Base-by-base conservation (phyloP, 2,888 invertebrate species). In the Amphipyra tragopoginis region DNA sequence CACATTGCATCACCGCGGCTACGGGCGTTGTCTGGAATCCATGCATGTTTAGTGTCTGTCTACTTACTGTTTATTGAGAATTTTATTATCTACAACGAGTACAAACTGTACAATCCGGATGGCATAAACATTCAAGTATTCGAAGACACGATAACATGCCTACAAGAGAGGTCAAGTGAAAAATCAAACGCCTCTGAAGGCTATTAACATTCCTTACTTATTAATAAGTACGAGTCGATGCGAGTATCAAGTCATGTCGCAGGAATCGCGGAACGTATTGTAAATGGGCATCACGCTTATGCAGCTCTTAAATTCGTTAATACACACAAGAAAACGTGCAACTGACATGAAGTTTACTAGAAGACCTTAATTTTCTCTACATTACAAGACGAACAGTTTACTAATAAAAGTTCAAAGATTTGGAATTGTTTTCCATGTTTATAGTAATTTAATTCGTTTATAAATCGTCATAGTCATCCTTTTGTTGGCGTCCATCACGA, bases 151-250 rank as follows among this genome's bases (percentile, higher is more conserved):
- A 79, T 82, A 82, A 79, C 76, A 80, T 70, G 75, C 79, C 77
- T 80, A 67, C 73, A 81, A 71, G 72, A 81, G 82, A 88, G 87
- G 86, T 87, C 85, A 86, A 85, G 81, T 82, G 79, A 87, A 89
- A 88, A 87, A 86, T 82, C 81, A 81, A 84, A 86, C 83, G 79
- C 83, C 81, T 85, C 73, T 70, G 80, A 82, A 81, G 81, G 86
- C 82, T 84, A 85, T 86, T 86, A 85, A 90, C 86, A 90, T 90
- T 90, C 87, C 79, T 84, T 77, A 80, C 83, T 84, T 83, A 86
- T 88, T 86, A 85, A 84, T 84, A 87, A 85, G 80, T 84, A 81
- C 75, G 67, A 62, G 75, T 75, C 70, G 70, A 66, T 60, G 68
- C 59, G 48, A 72, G 73, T 74, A 80, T 79, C 80, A 80, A 83